Conservation (phyloP, 2,888 invertebrate species). For the Carcina quercana region DNA sequence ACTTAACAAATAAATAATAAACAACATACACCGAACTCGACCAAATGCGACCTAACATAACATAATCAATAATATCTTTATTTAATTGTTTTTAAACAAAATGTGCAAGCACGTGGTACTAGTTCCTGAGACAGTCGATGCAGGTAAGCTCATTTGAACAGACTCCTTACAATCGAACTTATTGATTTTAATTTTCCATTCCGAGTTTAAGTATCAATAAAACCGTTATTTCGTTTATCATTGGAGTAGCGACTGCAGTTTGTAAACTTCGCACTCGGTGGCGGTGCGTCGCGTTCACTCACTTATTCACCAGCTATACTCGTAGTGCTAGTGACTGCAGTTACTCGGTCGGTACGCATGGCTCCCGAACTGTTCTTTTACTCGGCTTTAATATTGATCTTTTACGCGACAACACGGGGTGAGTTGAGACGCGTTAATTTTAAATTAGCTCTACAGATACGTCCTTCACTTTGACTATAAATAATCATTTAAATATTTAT, state of each 20-base stretch:
- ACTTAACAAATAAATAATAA: no score
- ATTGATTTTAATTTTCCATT: neutral
- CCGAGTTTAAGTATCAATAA: slow-evolving; percentile 3
- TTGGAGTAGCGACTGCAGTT: no score
- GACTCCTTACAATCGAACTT: neutral
- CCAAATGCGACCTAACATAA: neutral
- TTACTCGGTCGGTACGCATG: slow-evolving; percentile 3
- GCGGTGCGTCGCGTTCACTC: neutral
- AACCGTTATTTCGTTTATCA: neutral
- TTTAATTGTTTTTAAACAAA: slow-evolving; percentile 19
- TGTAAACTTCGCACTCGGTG: neutral
- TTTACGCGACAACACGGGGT: neutral
- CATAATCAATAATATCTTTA: no score
- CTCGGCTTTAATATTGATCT: neutral
- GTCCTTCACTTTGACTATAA: slow-evolving; percentile 25
- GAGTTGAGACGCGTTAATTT: slow-evolving; percentile 3
- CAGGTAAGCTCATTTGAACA: slow-evolving; percentile 33
- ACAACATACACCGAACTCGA: no score
- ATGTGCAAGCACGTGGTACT: slow-evolving; percentile 57
- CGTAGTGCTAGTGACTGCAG: slow-evolving; percentile 6
- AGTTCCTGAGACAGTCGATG: slow-evolving; percentile 39
- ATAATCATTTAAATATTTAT: slow-evolving; percentile 13
- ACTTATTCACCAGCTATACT: neutral
- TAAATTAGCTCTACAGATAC: slow-evolving; percentile 15
- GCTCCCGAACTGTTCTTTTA: slow-evolving; percentile 1